phyloP scores from a whole-genome alignment of 2,113 vertebrate species.

The Nothobranchius kuhntae region DNA sequence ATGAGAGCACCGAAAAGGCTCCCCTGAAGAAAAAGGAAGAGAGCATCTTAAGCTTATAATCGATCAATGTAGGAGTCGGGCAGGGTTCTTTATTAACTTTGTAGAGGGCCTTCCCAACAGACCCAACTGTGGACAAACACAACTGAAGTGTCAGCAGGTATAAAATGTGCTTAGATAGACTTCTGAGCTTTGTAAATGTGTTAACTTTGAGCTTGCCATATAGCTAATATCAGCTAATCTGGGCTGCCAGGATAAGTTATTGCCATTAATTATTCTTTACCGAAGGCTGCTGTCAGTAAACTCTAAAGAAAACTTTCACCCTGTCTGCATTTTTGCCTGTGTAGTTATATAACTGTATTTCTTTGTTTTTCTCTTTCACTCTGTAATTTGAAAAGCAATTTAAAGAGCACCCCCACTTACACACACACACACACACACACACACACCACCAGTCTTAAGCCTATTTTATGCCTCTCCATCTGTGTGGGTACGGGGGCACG shows the following conservation, averaged over 20 bases:
- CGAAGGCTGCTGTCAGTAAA: slow-evolving; percentile 32
- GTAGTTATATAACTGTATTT: background rate
- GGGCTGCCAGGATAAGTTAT: slow-evolving; percentile 48
- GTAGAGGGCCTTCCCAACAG: slow-evolving; percentile 59
- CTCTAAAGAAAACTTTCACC: slow-evolving; percentile 32
- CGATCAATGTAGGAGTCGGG: slow-evolving; percentile 59
- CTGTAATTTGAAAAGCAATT: background rate
- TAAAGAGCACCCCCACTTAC: no score
- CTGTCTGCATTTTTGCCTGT: background rate
- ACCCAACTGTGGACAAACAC: slow-evolving; percentile 57
- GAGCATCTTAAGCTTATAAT: slow-evolving; percentile 58
- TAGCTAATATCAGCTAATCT: slow-evolving; percentile 53
- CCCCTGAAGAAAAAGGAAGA: slow-evolving; percentile 46
- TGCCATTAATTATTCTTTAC: slow-evolving; percentile 58
- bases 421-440: no score
- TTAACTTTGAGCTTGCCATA: slow-evolving; percentile 52
- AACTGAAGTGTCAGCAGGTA: slow-evolving; percentile 72
- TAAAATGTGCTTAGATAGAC: slow-evolving; percentile 67
- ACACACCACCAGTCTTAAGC: no score
- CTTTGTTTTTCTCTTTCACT: background rate
- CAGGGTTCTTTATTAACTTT: slow-evolving; percentile 72
- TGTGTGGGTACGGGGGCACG: no score
- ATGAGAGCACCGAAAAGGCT: slow-evolving; percentile 59
- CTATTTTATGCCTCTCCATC: no score
- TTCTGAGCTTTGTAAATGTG: slow-evolving; percentile 66